phyloP scores from a whole-genome alignment of 2,888 invertebrate species.

The Mellilla xanthometata region DNA sequence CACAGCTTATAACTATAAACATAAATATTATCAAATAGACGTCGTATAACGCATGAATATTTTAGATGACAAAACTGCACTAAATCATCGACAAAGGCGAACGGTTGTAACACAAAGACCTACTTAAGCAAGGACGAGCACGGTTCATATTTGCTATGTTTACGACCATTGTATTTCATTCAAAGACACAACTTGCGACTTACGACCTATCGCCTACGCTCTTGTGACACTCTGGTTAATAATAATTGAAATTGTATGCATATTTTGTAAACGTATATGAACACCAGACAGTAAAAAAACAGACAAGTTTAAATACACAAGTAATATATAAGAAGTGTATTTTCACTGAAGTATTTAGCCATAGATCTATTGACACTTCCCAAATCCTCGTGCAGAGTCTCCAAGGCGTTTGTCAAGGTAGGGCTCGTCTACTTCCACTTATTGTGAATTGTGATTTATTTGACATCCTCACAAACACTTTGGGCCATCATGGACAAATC shows the following conservation, averaged over 20 bases:
- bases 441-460: neutral
- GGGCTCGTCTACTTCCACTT: too few relatives aligned
- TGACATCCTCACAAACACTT: neutral
- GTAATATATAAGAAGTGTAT: too few relatives aligned
- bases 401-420: too few relatives aligned
- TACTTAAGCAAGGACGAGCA: slow-evolving; percentile 6
- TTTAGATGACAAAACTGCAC: neutral
- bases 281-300: too few relatives aligned
- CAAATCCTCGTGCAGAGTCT: too few relatives aligned
- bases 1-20: too few relatives aligned
- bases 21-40: too few relatives aligned
- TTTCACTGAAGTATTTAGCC: too few relatives aligned
- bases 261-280: too few relatives aligned
- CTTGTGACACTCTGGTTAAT: neutral
- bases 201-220: neutral
- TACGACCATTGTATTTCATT: slow-evolving; percentile 7
- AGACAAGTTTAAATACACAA: too few relatives aligned
- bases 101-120: slow-evolving; percentile 7
- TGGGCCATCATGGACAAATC: neutral
- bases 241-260: neutral
- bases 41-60: neutral
- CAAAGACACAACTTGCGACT: neutral
- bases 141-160: slow-evolving; percentile 2
- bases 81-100: slow-evolving; percentile 3
- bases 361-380: too few relatives aligned